Conservation (phyloP, 2,797 vertebrate species). For the Pelochelys cantorii region DNA sequence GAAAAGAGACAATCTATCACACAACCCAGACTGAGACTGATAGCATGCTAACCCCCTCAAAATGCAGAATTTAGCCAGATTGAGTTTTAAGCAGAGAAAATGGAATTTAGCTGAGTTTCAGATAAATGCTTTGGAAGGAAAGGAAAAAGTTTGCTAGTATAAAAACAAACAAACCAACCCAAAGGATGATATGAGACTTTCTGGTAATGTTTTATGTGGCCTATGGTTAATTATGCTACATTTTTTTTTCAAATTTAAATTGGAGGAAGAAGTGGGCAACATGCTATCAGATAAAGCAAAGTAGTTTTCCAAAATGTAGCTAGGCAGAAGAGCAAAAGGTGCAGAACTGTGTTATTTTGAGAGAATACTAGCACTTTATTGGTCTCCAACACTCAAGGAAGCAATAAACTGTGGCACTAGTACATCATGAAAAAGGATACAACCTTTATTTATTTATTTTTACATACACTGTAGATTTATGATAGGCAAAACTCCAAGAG, state of each 20-base stretch:
- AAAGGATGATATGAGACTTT: not conserved
- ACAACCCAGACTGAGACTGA: not conserved
- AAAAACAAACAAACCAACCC: not conserved
- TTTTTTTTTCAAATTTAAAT: not conserved
- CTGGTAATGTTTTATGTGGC: not conserved
- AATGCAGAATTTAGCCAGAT: not conserved
- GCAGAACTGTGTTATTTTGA: not conserved
- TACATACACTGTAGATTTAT: not conserved
- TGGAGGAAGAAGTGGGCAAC: not conserved
- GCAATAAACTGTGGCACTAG: not conserved
- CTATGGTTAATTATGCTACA: not conserved
- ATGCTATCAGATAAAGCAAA: not conserved
- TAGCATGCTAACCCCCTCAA: not conserved
- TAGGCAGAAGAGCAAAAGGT: not conserved
- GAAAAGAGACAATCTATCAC: not conserved
- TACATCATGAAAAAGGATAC: not conserved
- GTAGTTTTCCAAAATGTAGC: not conserved
- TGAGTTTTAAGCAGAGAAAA: not conserved
- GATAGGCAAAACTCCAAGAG: not conserved
- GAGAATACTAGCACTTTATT: not conserved
- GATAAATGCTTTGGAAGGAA: not conserved
- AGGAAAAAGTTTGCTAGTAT: not conserved
- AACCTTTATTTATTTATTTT: fast-evolving
- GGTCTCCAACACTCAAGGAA: not conserved
- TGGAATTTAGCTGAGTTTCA: not conserved